Evolutionary conservation across 2,797 vertebrate genomes (phyloP), one percentile per base, ranked within the genome.

Genomic region (Ctenopoma kingsleyae): DNA sequence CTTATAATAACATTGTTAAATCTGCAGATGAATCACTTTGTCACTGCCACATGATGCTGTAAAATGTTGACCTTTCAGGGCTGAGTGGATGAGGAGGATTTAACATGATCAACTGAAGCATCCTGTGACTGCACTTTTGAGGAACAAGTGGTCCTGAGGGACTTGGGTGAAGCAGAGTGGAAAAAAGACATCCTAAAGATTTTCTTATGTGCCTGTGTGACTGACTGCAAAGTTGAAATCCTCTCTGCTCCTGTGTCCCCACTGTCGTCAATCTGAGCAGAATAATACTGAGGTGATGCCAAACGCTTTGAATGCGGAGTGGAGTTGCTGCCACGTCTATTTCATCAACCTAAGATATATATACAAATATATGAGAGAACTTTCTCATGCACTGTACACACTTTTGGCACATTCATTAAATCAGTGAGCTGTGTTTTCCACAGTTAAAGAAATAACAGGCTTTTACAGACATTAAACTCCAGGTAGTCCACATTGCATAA

Each of bases 381-480:
- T 10, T 57, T 35, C 2, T 44, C 4, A 62, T 19, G 16, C 23
- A 50, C 49, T 32, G 55, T 38, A 52, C 51, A 66, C 46, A 54
- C n/a, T 23, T 41, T 2, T 8, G 25, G 41, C 40, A 47, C 20
- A 16, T 64, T 57, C 53, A 57, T 40, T 9, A 23, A 69, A 5
- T 69, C 25, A 11, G 23, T 35, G 32, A 57, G 56, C 10, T 49
- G 16, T 0, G 2, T 44, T 62, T 56, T 6, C 38, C 52, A 17
- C 16, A 41, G 15, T 51, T 12, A n/a, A n/a, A 55, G 15, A 49
- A 3, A 12, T 32, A 8, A 1, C 60, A 47, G 22, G 15, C 2
- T 25, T 35, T n/a, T 51, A 44, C 22, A 54, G n/a, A 49, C 5
- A 35, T 48, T 55, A 36, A 64, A 61, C 43, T 66, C 58, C 16